Percentiles rank a stretch among this genome's conserved stretches.
Evolutionary conservation across 2,888 invertebrate species (phyloP).

Genomic region (Pterostichus niger): DNA sequence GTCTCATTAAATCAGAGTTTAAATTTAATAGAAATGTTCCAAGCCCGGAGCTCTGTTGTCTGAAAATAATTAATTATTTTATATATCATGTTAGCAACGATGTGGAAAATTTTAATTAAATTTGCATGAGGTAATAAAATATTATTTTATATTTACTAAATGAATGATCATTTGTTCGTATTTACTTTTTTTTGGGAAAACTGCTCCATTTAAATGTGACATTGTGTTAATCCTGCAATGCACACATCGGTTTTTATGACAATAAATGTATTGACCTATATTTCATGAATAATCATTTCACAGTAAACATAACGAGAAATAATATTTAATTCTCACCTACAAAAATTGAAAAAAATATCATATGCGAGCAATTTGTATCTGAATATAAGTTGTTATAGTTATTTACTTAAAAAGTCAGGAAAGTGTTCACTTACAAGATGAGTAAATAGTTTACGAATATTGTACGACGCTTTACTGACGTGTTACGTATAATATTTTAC

Average conservation of each 20-base stretch:
- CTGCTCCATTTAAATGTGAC: neutral
- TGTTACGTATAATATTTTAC: too few relatives aligned
- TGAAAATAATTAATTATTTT: conserved; percentile 6
- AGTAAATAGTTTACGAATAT: too few relatives aligned
- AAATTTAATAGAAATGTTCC: neutral
- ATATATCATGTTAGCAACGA: neutral
- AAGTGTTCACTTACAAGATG: too few relatives aligned
- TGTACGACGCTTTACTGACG: too few relatives aligned
- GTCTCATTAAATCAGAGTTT: conserved; percentile 29
- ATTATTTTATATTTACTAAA: neutral
- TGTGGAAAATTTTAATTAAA: conserved; percentile 31
- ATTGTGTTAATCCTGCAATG: neutral
- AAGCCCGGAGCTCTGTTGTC: neutral
- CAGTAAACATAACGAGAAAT: neutral
- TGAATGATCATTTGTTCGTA: conserved; percentile 15
- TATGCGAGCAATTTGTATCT: too few relatives aligned
- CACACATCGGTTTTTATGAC: neutral
- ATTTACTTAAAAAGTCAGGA: too few relatives aligned
- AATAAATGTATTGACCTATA: neutral
- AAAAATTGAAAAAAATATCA: too few relatives aligned
- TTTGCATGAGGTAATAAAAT: conserved; percentile 8
- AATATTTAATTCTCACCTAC: neutral
- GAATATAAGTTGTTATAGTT: too few relatives aligned
- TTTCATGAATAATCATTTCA: neutral
- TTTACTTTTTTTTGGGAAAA: conserved; percentile 1